Base-by-base conservation (phyloP, 2,113 vertebrate genomes). In the Erythrolamprus reginae region DNA sequence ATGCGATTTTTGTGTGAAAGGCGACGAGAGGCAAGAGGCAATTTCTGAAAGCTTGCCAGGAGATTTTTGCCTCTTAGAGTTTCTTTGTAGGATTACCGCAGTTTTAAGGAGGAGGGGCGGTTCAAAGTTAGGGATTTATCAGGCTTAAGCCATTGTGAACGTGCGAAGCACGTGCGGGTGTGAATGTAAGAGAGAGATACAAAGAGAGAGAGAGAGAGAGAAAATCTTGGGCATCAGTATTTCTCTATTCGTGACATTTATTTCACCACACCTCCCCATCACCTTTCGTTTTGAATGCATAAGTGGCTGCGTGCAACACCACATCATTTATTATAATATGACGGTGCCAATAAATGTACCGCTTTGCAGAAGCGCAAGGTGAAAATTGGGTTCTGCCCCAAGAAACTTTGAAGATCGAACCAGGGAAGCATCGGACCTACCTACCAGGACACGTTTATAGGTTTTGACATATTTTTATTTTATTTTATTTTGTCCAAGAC, bases 41-140 rank as follows among this genome's bases (percentile, higher is more conserved):
- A 33, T 82, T 88, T 77, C 53, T 38, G 53, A 91, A 47, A 77
- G 51, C 53, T 15, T 84, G 70, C 90, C 86, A 61, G 70, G 90
- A 88, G 90, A 91, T 88, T 91, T 91, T 91, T 47, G 24, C 45
- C 84, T 58, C 77, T 24, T 91, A 84, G 88, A 88, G 77, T 91
- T 88, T 84, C 90, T 88, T 91, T 88, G 90, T 84, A 84, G 86
- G 90, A 91, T 91, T 91, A 91, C 4, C 77, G 53, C 50, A 77
- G 86, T 91, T 91, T 91, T 83, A 88, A 91, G 77, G 86, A 82
- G 86, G 90, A 88, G 90, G 83, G 77, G 38, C 42, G 90, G 42
- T 83, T 91, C 83, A 91, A 84, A 91, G 58, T 77, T 58, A 50
- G 53, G 90, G 86, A 88, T 91, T 88, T 88, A 87, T 51, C 45